These are phyloP conservation scores for Rapana venosa DNA, from an alignment of 2,888 invertebrate genomes.

Conservation along the genomic window DNA sequence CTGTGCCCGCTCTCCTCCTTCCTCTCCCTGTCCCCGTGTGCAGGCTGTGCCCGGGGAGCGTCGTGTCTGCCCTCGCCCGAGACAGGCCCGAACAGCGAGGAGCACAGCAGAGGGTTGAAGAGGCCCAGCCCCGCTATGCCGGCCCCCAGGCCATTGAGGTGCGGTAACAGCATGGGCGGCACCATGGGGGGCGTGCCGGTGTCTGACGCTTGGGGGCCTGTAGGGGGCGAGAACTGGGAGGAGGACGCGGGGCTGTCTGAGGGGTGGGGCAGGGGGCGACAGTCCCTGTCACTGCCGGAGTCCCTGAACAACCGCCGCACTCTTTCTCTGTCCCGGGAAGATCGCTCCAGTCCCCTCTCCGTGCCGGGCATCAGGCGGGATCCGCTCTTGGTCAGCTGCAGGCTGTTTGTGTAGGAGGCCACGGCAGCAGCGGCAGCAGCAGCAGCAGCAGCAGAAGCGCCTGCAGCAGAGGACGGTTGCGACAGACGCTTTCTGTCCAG, in stretches of 20 bases:
- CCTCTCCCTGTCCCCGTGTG: slow-evolving; percentile 47
- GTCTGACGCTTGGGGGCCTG: background rate
- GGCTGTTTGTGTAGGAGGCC: slow-evolving; percentile 30
- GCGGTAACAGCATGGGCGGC: slow-evolving; percentile 33
- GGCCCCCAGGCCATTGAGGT: slow-evolving; percentile 40
- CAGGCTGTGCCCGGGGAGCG: slow-evolving; percentile 37
- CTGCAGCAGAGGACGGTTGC: background rate
- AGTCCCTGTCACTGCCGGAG: slow-evolving; percentile 31
- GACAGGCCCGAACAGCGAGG: slow-evolving; percentile 45
- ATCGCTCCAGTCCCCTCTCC: background rate
- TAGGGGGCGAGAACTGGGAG: slow-evolving; percentile 39
- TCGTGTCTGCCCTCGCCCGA: slow-evolving; percentile 28
- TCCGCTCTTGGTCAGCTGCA: background rate
- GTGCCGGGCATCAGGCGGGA: background rate
- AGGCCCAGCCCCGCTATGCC: slow-evolving; percentile 44
- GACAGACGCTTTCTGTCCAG: slow-evolving; percentile 23
- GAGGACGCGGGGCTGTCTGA: slow-evolving; percentile 40
- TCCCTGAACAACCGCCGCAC: slow-evolving; percentile 31
- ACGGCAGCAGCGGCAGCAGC: slow-evolving; percentile 31
- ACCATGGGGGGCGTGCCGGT: slow-evolving; percentile 21
- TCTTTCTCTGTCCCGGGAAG: slow-evolving; percentile 27
- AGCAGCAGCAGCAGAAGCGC: slow-evolving; percentile 19
- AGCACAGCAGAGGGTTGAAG: slow-evolving; percentile 50
- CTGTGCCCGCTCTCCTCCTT: slow-evolving; percentile 28
- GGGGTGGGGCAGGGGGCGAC: slow-evolving; percentile 22